Evolutionary conservation across 2,797 vertebrate genomes (phyloP).

Genomic region (Momotus momota): DNA sequence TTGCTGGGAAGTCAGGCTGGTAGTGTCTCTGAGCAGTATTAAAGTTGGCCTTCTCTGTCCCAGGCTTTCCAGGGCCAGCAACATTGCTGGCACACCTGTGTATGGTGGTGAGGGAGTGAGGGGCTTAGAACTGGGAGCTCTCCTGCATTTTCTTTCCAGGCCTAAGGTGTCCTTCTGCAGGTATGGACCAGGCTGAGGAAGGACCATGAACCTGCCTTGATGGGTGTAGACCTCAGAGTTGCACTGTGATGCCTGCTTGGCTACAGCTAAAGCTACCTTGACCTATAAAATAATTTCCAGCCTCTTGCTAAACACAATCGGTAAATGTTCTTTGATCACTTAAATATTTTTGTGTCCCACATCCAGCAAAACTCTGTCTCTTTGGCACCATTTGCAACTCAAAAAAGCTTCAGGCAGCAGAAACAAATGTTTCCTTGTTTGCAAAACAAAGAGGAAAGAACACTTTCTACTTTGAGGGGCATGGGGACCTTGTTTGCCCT

Average conservation of each 20-base stretch:
- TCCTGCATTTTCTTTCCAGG: neutral
- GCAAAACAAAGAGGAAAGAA: neutral
- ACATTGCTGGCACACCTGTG: accelerated
- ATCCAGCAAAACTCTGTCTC: neutral
- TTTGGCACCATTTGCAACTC: neutral
- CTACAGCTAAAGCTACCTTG: neutral
- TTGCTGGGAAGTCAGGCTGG: neutral
- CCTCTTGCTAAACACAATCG: neutral
- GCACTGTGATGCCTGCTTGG: neutral
- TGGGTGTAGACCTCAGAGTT: neutral
- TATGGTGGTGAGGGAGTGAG: neutral
- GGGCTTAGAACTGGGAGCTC: neutral
- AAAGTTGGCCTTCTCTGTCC: too few relatives aligned
- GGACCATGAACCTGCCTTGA: neutral
- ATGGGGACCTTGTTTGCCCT: neutral
- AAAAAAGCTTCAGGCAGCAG: neutral
- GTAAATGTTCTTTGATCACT: neutral
- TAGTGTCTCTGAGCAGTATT: neutral
- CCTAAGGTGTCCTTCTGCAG: neutral
- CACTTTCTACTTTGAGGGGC: neutral
- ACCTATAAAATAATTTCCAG: neutral
- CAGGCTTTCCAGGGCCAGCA: neutral
- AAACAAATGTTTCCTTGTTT: neutral
- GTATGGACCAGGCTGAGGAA: neutral
- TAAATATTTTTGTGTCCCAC: neutral